Conservation (phyloP, 2,888 invertebrate species). For the Tineola bisselliella region DNA sequence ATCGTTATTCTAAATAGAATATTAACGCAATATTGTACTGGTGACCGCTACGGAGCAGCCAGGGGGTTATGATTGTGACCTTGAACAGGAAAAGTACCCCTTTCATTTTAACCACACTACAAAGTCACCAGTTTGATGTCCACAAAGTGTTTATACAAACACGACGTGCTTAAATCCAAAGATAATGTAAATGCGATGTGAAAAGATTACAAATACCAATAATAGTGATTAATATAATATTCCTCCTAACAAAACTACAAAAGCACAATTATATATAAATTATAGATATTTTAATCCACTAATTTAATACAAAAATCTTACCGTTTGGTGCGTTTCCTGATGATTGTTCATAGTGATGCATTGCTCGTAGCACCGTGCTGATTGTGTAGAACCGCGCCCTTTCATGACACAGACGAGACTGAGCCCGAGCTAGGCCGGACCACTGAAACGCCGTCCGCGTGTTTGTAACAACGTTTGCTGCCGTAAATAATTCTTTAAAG, state of each 20-base stretch:
- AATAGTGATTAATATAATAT: too few relatives aligned
- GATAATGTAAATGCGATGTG: too few relatives aligned
- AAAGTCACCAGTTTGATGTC: too few relatives aligned
- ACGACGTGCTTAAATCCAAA: too few relatives aligned
- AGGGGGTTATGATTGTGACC: background rate
- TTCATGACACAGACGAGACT: conserved; percentile 69
- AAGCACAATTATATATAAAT: too few relatives aligned
- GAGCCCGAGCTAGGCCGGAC: conserved; percentile 23
- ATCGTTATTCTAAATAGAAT: too few relatives aligned
- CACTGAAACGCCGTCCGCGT: background rate
- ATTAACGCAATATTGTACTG: background rate
- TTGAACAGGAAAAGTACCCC: background rate
- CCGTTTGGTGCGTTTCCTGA: conserved; percentile 68
- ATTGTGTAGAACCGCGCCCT: conserved; percentile 63
- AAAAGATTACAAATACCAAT: too few relatives aligned
- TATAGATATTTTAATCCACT: too few relatives aligned
- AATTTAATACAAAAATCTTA: conserved; percentile 25
- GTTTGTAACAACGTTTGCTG: background rate
- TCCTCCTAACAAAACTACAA: too few relatives aligned
- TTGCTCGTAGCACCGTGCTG: conserved; percentile 72
- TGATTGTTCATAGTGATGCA: conserved; percentile 76
- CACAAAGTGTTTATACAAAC: too few relatives aligned
- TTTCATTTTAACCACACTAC: background rate
- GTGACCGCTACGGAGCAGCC: background rate
- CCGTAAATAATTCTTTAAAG: too few relatives aligned